Evolutionary conservation across 2,797 vertebrate species (phyloP).

Genomic region (Pempheris klunzingeri): DNA sequence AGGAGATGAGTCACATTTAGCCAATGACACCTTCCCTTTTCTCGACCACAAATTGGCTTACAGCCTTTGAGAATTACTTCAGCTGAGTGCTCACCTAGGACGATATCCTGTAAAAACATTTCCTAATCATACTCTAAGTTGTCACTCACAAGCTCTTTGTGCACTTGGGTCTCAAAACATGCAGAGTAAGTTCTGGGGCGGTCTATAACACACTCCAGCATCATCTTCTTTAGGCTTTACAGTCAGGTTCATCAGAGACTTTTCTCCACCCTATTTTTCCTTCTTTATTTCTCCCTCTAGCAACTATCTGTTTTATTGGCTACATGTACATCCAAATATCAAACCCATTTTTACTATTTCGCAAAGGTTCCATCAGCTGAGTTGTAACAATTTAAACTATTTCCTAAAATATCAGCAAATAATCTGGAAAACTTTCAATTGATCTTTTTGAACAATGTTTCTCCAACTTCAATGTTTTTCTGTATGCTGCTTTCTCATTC

Average conservation of each 20-base stretch:
- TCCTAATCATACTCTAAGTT: neutral
- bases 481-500: conserved; percentile 7
- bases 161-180: neutral
- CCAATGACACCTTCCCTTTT: conserved; percentile 5
- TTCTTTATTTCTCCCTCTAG: neutral
- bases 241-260: neutral
- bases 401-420: conserved; percentile 6
- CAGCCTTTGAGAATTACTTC: neutral
- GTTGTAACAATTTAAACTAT: neutral
- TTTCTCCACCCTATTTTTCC: neutral
- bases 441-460: neutral
- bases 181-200: neutral
- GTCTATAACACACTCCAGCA: neutral
- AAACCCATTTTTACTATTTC: neutral
- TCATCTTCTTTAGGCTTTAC: neutral
- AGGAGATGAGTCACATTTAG: conserved; percentile 34
- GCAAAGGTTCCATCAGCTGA: neutral
- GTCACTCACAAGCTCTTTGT: neutral
- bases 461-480: conserved; percentile 2
- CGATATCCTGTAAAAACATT: neutral
- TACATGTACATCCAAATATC: neutral
- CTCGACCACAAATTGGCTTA: conserved; percentile 2
- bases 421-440: neutral
- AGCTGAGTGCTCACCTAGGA: neutral
- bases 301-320: neutral